Base-by-base conservation (phyloP, 2,797 vertebrate species). In the Phoeniculus purpureus region DNA sequence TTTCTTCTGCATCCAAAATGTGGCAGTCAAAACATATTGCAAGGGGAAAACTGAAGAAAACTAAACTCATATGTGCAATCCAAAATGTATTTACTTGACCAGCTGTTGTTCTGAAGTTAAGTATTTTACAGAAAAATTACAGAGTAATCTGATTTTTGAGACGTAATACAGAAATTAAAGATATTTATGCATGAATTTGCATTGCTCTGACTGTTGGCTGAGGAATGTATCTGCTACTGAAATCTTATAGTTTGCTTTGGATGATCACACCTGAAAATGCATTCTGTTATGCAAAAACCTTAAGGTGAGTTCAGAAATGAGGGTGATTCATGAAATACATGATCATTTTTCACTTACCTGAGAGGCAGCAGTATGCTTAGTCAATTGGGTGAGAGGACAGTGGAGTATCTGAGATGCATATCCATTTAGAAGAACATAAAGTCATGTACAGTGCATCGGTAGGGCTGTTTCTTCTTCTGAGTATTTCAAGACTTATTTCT, bases 1-100 rank as follows among this genome's bases (percentile, higher is more conserved):
- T 95, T 89, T 95, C 67, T 93, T 92, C 83, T 95, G 89, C 87
- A 81, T 83, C 85, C 40, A 76, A 92, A 91, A 67, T 31, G 10
- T 90, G 74, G 60, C 50, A 23, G 76, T 85, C 11, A 40, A 80
- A 92, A 59, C 29, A 27, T 80, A 51, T 18, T 87, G 59, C 67
- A 79, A 56, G 82, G 56, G 58, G 50, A 77, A 74, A 66, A 40
- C 15, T 45, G 19, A 47, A 74, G 61, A 81, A 48, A 91, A 83
- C 40, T 1, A 32, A 43, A 12, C 59, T 27, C 82, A 21, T 74
- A 5, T 91, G 58, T 94, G 32, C 29, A 70, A 15, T 48, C 26
- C 14, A 22, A 60, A 54, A 72, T 75, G 50, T 2, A 1, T 87
- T 72, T 79, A 65, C 31, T 74, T 82, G 64, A 84, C 9, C 16